Conservation (phyloP, 37 sponge, comb jelly and placozoan genomes). For the Spongia lamella region DNA sequence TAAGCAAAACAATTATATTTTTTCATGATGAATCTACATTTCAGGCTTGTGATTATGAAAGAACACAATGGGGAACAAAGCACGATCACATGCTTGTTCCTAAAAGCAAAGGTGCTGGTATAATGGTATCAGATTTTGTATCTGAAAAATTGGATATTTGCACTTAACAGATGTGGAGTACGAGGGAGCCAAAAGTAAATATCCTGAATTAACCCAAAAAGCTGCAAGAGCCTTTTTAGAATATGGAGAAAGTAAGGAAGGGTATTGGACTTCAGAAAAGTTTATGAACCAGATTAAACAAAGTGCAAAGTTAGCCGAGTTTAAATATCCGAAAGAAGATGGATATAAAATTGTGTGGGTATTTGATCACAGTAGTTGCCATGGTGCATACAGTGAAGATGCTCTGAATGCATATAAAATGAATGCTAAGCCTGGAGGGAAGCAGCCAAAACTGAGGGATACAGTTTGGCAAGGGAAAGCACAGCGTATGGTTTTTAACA, state of each 20-base stretch:
- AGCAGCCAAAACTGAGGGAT: conserved; percentile 22
- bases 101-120: conserved; percentile 9
- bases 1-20: background rate
- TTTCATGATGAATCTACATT: conserved; percentile 1
- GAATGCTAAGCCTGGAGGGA: conserved; percentile 28
- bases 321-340: conserved; percentile 30
- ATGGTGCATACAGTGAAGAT: conserved; percentile 21
- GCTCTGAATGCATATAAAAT: conserved; percentile 26
- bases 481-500: background rate
- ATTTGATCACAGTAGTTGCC: conserved; percentile 41
- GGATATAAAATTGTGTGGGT: conserved; percentile 26
- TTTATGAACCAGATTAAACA: conserved; percentile 33
- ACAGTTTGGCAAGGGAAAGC: conserved; percentile 11
- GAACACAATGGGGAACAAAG: background rate
- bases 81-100: conserved; percentile 1
- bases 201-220: too few relatives aligned
- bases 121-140: conserved; percentile 20
- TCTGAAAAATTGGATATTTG: conserved; percentile 6
- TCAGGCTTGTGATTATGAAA: background rate
- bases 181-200: background rate
- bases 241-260: conserved; percentile 47
- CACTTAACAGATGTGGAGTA: background rate
- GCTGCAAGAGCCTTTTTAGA: conserved; percentile 15
- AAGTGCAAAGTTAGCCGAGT: conserved; percentile 29
- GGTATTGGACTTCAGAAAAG: conserved; percentile 50